phyloP scores from a whole-genome alignment of 2,113 vertebrate species.

The Meles meles region DNA sequence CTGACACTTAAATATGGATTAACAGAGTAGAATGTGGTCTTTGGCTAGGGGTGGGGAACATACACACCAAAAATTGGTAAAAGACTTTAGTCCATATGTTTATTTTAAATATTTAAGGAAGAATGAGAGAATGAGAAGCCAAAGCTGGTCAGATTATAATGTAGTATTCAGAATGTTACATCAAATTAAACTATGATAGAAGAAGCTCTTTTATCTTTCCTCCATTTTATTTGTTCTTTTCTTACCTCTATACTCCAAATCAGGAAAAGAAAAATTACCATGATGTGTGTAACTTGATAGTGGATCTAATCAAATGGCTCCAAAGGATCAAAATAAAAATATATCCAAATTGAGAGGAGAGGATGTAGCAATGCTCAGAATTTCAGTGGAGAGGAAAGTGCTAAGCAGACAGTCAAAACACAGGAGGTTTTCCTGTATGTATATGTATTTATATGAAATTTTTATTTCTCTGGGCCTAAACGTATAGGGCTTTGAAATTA shows the following conservation, averaged over 20 bases:
- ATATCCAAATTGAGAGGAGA: not conserved
- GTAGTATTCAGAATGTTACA: not conserved
- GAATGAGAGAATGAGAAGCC: not conserved
- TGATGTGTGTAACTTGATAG: not conserved
- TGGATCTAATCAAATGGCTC: not conserved
- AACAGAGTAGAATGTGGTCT: not conserved
- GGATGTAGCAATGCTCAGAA: not conserved
- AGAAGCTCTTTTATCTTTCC: not conserved
- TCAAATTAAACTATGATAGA: not conserved
- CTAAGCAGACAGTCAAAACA: not conserved
- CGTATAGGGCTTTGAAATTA: not conserved
- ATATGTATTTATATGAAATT: not conserved
- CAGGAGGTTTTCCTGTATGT: not conserved
- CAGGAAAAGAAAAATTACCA: not conserved
- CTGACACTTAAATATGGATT: not conserved
- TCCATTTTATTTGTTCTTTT: not conserved
- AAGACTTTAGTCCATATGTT: not conserved
- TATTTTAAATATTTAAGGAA: not conserved
- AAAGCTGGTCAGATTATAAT: not conserved
- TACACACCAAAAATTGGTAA: not conserved
- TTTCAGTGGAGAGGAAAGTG: not conserved
- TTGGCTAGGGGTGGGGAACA: not conserved
- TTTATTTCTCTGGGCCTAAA: not conserved
- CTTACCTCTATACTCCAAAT: not conserved
- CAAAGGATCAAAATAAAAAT: not conserved